These are phyloP conservation scores for Dicycla oo DNA, from an alignment of 2,888 invertebrate genomes.

Conservation along the genomic window DNA sequence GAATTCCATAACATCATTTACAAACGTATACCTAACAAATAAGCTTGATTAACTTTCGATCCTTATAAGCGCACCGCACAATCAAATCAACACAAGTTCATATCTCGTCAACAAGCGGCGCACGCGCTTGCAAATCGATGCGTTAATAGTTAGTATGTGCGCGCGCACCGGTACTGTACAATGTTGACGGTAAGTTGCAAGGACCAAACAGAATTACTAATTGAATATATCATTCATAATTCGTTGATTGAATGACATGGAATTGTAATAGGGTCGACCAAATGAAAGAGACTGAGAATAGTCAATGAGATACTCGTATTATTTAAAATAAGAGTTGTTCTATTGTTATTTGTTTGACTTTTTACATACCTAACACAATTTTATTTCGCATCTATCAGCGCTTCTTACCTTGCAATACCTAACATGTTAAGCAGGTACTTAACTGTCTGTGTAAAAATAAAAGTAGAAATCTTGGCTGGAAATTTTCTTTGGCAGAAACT, in stretches of 20 bases:
- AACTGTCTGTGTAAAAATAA: neutral
- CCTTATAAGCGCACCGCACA: neutral
- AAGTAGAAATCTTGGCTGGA: neutral
- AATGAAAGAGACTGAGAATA: neutral
- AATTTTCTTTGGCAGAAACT: neutral
- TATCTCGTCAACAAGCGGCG: constrained; percentile 37
- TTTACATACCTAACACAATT: neutral
- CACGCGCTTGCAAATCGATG: constrained; percentile 43
- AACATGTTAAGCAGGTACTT: no score
- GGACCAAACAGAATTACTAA: constrained; percentile 50
- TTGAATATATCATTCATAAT: no score
- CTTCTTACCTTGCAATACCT: no score
- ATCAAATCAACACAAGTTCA: constrained; percentile 47
- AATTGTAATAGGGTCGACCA: constrained; percentile 1
- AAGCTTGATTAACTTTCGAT: neutral
- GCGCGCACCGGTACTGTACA: constrained; percentile 34
- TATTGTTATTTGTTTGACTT: neutral
- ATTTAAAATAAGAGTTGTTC: neutral
- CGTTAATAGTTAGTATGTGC: constrained; percentile 44
- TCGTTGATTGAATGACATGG: constrained; percentile 21
- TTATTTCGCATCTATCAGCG: no score
- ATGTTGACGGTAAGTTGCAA: constrained; percentile 52
- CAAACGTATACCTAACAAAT: neutral
- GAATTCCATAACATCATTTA: neutral
- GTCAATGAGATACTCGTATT: constrained; percentile 1